Evolutionary conservation across 2,797 vertebrate genomes (phyloP).

Genomic region (Manis crassicaudata): DNA sequence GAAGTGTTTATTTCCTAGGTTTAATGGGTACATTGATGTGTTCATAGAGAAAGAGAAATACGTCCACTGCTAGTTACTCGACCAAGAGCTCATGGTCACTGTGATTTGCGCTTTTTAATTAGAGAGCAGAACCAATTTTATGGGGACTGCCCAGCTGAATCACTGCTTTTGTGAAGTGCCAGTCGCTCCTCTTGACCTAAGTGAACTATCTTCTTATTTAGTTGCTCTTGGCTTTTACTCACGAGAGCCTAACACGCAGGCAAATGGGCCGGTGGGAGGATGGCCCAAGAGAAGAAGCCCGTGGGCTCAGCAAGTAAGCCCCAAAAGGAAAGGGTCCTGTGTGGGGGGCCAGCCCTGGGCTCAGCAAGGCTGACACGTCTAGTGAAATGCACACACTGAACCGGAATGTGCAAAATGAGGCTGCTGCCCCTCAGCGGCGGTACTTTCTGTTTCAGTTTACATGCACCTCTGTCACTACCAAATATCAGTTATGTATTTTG

Average conservation of each 20-base stretch:
- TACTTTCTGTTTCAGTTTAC: conserved; percentile 64
- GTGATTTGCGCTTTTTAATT: background rate
- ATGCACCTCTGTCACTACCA: conserved; percentile 21
- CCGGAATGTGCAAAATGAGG: conserved; percentile 36
- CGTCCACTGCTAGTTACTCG: background rate
- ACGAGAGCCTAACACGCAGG: background rate
- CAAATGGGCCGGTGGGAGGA: background rate
- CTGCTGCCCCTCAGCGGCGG: conserved; percentile 43
- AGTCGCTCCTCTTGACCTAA: background rate
- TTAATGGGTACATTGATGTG: background rate
- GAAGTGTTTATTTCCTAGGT: rapidly evolving
- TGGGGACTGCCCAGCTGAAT: background rate
- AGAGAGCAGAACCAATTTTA: background rate
- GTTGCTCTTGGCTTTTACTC: background rate
- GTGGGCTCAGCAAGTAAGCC: background rate
- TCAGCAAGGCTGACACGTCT: conserved; percentile 8
- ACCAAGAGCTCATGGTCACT: background rate
- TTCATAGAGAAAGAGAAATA: conserved; percentile 16
- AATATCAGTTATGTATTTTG: conserved; percentile 52
- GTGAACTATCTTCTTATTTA: conserved; percentile 3
- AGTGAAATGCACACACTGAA: conserved; percentile 44
- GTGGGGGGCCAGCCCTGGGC: background rate
- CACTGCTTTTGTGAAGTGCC: background rate
- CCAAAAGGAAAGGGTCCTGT: background rate
- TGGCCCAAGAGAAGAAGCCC: background rate